Evolutionary conservation across 2,888 invertebrate genomes (phyloP), one percentile per base, ranked within the genome.

Genomic region (Thecophora atra): DNA sequence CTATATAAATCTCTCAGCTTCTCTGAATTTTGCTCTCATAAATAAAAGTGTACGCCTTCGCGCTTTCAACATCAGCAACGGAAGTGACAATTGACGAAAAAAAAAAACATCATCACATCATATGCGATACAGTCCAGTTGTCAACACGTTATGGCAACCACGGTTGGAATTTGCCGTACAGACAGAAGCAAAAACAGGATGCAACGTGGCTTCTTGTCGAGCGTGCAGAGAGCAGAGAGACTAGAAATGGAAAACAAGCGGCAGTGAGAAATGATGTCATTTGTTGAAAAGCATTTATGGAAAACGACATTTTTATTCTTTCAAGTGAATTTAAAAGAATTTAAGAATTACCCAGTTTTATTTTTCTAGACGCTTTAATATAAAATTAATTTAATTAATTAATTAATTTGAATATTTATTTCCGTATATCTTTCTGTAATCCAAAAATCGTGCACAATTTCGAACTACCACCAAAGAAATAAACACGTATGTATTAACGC

Each of bases 41-140:
- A 44, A 47, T 47, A 47, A 64, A 64, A 44, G 21, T 47, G 13
- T n/a, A 64, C 19, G 64, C 47, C 47, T 47, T 47, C 47, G 64
- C 47, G 47, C 24, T 64, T 17, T 3, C 19, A 47, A n/a, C 47
- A n/a, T n/a, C 47, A n/a, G 21, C 42, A 65, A 51, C 24, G 65
- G 3, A 24, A 19, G 30, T 19, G 65, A 30, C n/a, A 51, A 26
- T 15, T 21, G 51, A 3, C 8, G 52, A 65, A 11, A 65, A 1
- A 47, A 44, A 19, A 63, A 47, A 56, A 17, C 19, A 21, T n/a
- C n/a, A 37, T 54, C 37, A 13, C 67, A 30, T 21, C 67, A 67
- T 54, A 56, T 67, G 67, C 54, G 67, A 67, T 67, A 68, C 58
- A 44, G 68, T 68, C 68, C 24, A 58, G 58, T 68, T 68, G 68